Base-by-base conservation (phyloP, 2,888 invertebrate genomes). In the Elysia crispata region DNA sequence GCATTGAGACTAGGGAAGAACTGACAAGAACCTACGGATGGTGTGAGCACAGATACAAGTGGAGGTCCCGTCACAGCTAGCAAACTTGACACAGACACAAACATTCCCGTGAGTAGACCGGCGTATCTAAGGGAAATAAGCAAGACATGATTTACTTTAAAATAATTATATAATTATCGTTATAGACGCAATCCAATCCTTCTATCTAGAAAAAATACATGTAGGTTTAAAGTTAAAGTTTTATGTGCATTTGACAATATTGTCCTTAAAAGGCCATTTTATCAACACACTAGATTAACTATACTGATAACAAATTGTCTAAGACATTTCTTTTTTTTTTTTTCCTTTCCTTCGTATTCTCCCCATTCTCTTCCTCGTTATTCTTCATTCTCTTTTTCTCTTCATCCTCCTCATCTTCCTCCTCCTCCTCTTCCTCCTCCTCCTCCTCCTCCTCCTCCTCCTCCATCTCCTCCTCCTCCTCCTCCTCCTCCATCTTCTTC, bases 51-150 rank as follows among this genome's bases (percentile, higher is more conserved):
- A 18, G 77, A 20, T 0, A 54, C 54, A 5, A 77, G 8, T 1
- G 69, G 33, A 18, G 77, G 77, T 1, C 69, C 77, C 15, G 77
- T 54, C 1, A 77, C 31, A 18, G 69, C 30, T 20, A 69, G 1
- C 8, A 33, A 31, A 31, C 23, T 57, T 23, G 31, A 67, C 0
- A 77, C 31, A 25, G 69, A 69, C 1, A 33, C 13, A 23, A 18
- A 13, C 13, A 77, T 13, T 8, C 69, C 69, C 0, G 31, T 33
- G 0, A 77, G 31, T 0, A 77, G 15, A 31, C 77, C 77, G 5
- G 77, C 67, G n/a, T 77, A 77, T 25, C 77, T 77, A n/a, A 20
- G 20, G 28, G 23, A 18, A 74, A 1, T 15, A 60, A 18, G 20
- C 70, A 69, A n/a, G n/a, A n/a, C n/a, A n/a, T n/a, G n/a, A n/a